phyloP scores from a whole-genome alignment of 1,140 invertebrate species.

The Lepidostoma basale region DNA sequence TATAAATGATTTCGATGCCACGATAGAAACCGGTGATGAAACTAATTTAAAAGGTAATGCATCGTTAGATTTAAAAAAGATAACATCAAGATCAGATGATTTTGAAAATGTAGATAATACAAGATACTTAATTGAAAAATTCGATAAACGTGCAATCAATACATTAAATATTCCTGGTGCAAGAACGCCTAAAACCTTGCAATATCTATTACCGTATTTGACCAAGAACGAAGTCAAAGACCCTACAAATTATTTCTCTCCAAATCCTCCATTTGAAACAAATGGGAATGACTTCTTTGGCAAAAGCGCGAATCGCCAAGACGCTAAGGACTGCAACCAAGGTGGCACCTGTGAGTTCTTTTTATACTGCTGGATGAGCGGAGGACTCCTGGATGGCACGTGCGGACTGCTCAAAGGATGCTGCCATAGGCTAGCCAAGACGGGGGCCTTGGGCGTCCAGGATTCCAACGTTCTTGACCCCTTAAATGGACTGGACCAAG shows the following conservation, averaged over 20 bases:
- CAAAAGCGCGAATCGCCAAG: conserved; percentile 14
- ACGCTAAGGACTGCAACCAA: conserved; percentile 63
- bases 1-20: too few relatives aligned
- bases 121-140: neutral
- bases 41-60: too few relatives aligned
- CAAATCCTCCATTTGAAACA: conserved; percentile 19
- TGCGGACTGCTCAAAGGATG: conserved; percentile 88
- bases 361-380: conserved; percentile 89
- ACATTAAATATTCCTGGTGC: neutral
- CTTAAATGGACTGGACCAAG: conserved; percentile 47
- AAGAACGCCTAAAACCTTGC: conserved; percentile 37
- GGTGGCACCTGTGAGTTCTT: conserved; percentile 91
- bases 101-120: neutral
- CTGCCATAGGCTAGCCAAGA: conserved; percentile 80
- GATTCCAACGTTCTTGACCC: conserved; percentile 58
- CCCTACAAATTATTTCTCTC: conserved; percentile 8
- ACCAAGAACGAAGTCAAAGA: conserved; percentile 18
- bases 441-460: conserved; percentile 69
- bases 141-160: conserved; percentile 5
- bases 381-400: conserved; percentile 83
- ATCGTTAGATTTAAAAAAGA: too few relatives aligned
- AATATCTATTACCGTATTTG: conserved; percentile 35
- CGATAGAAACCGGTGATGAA: too few relatives aligned
- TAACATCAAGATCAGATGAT: conserved; percentile 3
- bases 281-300: conserved; percentile 25